These are phyloP conservation scores for Aquatica leii DNA, from an alignment of 2,888 invertebrate genomes.

Conservation along the genomic window DNA sequence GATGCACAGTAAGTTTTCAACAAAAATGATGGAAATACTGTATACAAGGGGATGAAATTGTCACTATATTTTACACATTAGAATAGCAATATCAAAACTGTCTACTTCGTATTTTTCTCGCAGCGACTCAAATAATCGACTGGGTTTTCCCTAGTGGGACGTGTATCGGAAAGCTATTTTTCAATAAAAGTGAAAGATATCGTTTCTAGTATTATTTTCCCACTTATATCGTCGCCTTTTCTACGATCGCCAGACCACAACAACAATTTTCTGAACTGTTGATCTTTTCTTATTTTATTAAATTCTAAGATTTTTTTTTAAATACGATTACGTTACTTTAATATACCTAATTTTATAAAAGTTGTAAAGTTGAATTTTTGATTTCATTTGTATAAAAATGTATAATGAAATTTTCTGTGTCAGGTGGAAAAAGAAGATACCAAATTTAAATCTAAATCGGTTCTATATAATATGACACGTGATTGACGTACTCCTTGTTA, in stretches of 20 bases:
- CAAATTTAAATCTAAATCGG: too few relatives aligned
- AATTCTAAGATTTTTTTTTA: too few relatives aligned
- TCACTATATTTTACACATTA: constrained; percentile 57
- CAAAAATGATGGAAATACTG: constrained; percentile 54
- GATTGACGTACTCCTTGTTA: too few relatives aligned
- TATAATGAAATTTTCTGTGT: too few relatives aligned
- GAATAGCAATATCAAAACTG: constrained; percentile 55
- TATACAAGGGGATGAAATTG: constrained; percentile 55
- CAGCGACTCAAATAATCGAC: constrained; percentile 51
- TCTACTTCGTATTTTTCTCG: constrained; percentile 49
- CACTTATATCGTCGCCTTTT: constrained; percentile 25
- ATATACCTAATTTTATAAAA: too few relatives aligned
- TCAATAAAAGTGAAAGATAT: constrained; percentile 45
- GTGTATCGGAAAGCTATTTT: constrained; percentile 47
- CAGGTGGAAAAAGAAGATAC: too few relatives aligned
- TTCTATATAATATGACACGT: too few relatives aligned
- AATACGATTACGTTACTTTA: too few relatives aligned
- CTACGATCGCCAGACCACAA: constrained; percentile 9
- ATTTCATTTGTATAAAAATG: too few relatives aligned
- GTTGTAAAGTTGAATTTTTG: too few relatives aligned
- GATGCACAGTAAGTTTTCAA: constrained; percentile 51
- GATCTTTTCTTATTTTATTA: neutral
- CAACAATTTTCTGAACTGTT: neutral
- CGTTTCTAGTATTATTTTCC: constrained; percentile 41
- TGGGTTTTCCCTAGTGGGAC: constrained; percentile 46